A percentile compares a stretch with the other conserved stretches of the same genome.
These are phyloP conservation scores for Allacma fusca DNA, from an alignment of 2,888 invertebrate species.

Conservation along the genomic window DNA sequence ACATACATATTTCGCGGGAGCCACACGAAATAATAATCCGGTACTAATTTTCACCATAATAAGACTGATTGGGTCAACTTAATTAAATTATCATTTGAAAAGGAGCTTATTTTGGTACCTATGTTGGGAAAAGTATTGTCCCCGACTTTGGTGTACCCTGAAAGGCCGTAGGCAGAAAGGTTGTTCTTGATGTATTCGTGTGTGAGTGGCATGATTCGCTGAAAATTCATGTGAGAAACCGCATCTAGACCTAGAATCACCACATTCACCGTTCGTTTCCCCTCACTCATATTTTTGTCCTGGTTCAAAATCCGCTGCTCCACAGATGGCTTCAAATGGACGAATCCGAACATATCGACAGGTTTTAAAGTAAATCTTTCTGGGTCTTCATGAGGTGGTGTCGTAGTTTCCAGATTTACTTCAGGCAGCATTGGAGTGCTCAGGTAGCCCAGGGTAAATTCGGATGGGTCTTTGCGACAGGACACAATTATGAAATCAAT, in stretches of 20 bases:
- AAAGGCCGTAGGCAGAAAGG: constrained; percentile 76
- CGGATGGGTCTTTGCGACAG: constrained; percentile 41
- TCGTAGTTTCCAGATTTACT: no score
- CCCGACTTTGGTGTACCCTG: constrained; percentile 91
- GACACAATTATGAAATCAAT: constrained; percentile 48
- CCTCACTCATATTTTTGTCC: background rate
- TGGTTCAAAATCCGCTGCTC: constrained; percentile 42
- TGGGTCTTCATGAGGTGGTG: no score
- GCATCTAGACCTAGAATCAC: constrained; percentile 85
- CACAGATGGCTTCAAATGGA: constrained; percentile 45
- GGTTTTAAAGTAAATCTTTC: background rate
- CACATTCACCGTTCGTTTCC: constrained; percentile 68
- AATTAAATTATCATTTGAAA: no score
- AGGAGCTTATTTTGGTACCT: background rate
- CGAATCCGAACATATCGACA: constrained; percentile 51
- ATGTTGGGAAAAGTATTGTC: constrained; percentile 95
- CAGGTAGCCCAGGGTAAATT: no score
- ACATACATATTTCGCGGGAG: no score
- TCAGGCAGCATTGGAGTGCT: no score
- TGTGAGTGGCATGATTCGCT: constrained; percentile 81
- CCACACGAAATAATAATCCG: no score
- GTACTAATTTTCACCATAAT: no score
- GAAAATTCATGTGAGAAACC: constrained; percentile 83
- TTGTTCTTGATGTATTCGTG: constrained; percentile 69
- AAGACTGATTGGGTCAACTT: no score